Percentiles rank a stretch among this genome's conserved stretches.
Evolutionary conservation across 53 echinoderm and acorn worm genomes (phyloP).

Genomic region (Pentamera pediparva): DNA sequence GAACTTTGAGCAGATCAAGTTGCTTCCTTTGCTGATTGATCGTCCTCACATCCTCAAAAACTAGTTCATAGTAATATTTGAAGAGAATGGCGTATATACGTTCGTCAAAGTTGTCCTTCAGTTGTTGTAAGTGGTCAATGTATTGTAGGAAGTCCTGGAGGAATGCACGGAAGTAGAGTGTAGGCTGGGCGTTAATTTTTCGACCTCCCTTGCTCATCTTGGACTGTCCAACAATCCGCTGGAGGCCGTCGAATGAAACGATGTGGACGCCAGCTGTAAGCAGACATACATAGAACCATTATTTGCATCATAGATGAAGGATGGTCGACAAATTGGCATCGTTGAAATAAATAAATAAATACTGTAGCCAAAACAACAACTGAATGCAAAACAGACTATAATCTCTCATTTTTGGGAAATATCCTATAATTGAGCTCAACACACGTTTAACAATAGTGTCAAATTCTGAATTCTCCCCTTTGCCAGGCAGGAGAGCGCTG

Average conservation of each 20-base stretch:
- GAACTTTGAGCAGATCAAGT: conserved; percentile 27
- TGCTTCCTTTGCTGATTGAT: conserved; percentile 10
- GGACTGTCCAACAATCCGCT: conserved; percentile 37
- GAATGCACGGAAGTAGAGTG: conserved; percentile 36
- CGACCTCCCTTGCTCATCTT: conserved; percentile 12
- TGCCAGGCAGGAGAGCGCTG: too few relatives aligned
- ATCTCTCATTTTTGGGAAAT: too few relatives aligned
- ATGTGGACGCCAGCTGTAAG: conserved; percentile 23
- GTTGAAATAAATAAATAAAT: background rate
- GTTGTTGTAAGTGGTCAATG: conserved; percentile 43
- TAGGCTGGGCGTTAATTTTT: conserved; percentile 19
- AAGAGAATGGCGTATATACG: conserved; percentile 71
- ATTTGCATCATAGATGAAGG: background rate
- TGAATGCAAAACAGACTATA: background rate
- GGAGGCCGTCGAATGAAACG: conserved; percentile 49
- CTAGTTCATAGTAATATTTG: conserved; percentile 76
- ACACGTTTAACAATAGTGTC: too few relatives aligned
- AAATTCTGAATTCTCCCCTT: too few relatives aligned
- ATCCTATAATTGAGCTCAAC: too few relatives aligned
- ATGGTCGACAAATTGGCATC: background rate
- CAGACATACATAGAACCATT: background rate
- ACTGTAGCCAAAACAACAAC: background rate
- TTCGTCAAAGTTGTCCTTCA: conserved; percentile 59
- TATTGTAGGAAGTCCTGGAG: conserved; percentile 49
- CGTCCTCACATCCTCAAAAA: conserved; percentile 48